Evolutionary conservation across 2,888 invertebrate genomes (phyloP).

Genomic region (Bombylius discolor): DNA sequence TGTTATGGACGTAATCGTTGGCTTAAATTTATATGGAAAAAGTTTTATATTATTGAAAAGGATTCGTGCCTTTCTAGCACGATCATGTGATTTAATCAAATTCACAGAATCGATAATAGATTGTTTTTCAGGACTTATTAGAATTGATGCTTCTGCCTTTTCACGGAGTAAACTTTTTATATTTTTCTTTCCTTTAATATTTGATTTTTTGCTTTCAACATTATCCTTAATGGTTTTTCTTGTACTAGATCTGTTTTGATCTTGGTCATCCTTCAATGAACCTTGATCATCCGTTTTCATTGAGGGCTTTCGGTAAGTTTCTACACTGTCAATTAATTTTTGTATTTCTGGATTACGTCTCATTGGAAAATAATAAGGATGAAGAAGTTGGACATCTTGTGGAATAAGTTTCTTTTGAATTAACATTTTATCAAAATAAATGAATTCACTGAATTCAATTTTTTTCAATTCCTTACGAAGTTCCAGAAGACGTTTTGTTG

Average conservation of each 20-base stretch:
- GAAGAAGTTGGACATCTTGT: slow-evolving; percentile 42
- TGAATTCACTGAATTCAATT: slow-evolving; percentile 43
- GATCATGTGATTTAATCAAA: slow-evolving; percentile 38
- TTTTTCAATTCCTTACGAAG: slow-evolving; percentile 41
- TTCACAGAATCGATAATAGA: slow-evolving; percentile 23
- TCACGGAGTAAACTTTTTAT: background rate
- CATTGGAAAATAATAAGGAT: slow-evolving; percentile 40
- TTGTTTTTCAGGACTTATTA: slow-evolving; percentile 11
- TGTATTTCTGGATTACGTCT: slow-evolving; percentile 9
- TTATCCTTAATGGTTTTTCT: no score
- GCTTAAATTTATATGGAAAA: slow-evolving; percentile 14
- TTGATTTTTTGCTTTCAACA: no score
- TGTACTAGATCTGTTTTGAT: background rate
- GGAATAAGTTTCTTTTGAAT: slow-evolving; percentile 52
- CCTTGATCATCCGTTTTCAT: background rate
- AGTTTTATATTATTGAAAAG: slow-evolving; percentile 14
- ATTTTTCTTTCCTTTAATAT: no score
- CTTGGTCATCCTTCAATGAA: background rate
- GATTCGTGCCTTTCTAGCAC: slow-evolving; percentile 30
- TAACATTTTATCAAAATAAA: slow-evolving; percentile 54
- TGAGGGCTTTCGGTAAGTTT: no score
- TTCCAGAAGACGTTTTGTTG: slow-evolving; percentile 38
- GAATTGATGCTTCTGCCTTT: background rate
- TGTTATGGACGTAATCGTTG: slow-evolving; percentile 5
- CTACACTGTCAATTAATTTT: background rate